Evolutionary conservation across 1,140 invertebrate genomes (phyloP), one percentile per base, ranked within the genome.

Genomic region (Panulirus ornatus): DNA sequence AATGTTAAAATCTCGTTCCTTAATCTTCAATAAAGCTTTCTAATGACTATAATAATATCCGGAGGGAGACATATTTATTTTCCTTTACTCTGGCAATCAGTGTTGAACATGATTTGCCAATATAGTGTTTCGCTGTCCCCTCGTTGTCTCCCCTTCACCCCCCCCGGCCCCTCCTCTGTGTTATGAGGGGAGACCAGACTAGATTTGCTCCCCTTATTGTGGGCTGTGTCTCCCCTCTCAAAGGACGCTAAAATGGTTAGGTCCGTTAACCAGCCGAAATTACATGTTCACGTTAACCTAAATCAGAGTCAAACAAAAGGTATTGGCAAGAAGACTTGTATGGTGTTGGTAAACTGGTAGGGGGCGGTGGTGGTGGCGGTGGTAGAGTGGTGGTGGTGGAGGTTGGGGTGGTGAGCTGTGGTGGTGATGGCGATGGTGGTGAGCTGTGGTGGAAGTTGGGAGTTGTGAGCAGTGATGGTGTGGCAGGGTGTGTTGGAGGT

Each of bases 241-340:
- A 0, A 6, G 16, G 2, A 5, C 54, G 1, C 22, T 78, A 78
- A 63, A 66, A 51, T 78, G 19, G 51, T 76, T 66, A 58, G 73
- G 51, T 19, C 73, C 75, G 42, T 66, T 87, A 76, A 14, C 73
- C 34, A 42, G 38, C 1, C 54, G n/a, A 66, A 58, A 63, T 78
- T 79, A 63, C 84, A 47, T 58, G 51, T 84, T 84, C 66, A 71
- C 83, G 63, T 84, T 84, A 84, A 84, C 83, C 70, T 84, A 84
- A 84, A 84, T 84, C 70, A 51, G 40, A 27, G 66, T 84, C 83
- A 84, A 84, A 73, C 83, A 84, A 84, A 78, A 84, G 66, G 73
- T 84, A 73, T 34, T 84, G 63, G 40, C 58, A 19, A 58, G 51
- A 38, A 34, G 30, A 36, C 47, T 42, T 14, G 47, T 66, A 27